phyloP scores from a whole-genome alignment of 2,113 vertebrate species.

The Pituophis catenifer region DNA sequence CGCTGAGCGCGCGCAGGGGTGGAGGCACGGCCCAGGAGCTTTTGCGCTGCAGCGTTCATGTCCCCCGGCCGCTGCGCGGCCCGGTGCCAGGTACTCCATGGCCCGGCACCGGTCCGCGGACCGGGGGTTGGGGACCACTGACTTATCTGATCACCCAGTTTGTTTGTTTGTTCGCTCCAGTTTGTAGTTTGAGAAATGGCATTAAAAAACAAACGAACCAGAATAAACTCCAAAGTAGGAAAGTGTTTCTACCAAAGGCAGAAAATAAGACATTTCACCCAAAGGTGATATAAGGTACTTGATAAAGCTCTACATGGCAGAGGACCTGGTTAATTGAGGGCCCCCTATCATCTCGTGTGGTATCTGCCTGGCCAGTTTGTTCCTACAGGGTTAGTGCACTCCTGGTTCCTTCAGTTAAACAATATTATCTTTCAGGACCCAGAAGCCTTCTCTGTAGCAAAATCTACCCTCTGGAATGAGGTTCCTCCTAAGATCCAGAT shows the following conservation, averaged over 20 bases:
- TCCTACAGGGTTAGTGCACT: not conserved
- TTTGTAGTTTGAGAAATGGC: not conserved
- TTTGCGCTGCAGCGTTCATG: too few species aligned
- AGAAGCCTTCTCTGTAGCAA: not conserved
- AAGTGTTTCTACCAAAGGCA: not conserved
- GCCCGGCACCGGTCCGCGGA: too few species aligned
- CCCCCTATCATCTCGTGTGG: not conserved
- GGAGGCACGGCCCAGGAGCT: too few species aligned
- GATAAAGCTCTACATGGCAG: not conserved
- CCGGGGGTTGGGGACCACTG: too few species aligned
- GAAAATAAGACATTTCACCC: not conserved
- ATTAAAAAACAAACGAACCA: not conserved
- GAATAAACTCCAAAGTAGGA: not conserved
- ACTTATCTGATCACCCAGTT: not conserved
- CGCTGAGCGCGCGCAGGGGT: too few species aligned
- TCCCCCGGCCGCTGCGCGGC: too few species aligned
- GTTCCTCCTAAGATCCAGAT: not conserved
- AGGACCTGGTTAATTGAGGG: not conserved
- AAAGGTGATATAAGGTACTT: not conserved
- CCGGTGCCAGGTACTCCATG: too few species aligned
- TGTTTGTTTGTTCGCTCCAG: too few species aligned
- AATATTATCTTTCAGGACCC: not conserved
- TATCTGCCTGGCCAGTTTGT: not conserved
- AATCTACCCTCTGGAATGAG: not conserved
- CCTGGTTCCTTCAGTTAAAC: not conserved